Evolutionary conservation across 2,113 vertebrate genomes (phyloP).

Genomic region (Mustela lutreola): DNA sequence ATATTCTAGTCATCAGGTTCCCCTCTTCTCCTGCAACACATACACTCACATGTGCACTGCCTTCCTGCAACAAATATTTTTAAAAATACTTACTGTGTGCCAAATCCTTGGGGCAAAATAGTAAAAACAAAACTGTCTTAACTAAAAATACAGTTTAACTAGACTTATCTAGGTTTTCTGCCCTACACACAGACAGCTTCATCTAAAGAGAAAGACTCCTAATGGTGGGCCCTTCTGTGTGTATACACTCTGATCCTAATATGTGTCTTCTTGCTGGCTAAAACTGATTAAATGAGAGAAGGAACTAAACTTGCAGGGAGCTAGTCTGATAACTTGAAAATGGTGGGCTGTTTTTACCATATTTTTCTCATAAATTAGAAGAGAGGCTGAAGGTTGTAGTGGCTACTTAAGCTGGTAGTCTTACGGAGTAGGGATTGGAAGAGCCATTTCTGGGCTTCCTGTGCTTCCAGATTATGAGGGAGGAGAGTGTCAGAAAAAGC

Average conservation of each 20-base stretch:
- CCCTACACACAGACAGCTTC: neutral
- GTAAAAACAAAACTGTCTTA: neutral
- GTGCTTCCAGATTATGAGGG: neutral
- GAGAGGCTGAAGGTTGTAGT: neutral
- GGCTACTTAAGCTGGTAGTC: neutral
- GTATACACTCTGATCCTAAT: neutral
- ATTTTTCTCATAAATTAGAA: conserved; percentile 20
- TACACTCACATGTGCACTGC: conserved; percentile 69
- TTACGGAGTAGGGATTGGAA: too few species aligned
- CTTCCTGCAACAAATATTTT: conserved; percentile 59
- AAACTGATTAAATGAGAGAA: neutral
- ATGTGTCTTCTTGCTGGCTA: neutral
- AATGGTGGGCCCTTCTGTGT: neutral
- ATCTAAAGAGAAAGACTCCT: neutral
- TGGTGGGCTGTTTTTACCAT: neutral
- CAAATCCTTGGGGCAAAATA: neutral
- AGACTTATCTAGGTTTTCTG: neutral
- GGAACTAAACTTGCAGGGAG: neutral
- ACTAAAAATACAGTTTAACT: neutral
- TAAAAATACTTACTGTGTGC: neutral
- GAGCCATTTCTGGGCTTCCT: neutral
- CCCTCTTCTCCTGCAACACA: conserved; percentile 60
- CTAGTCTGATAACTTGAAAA: neutral
- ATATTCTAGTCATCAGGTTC: conserved; percentile 55
- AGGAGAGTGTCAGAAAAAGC: neutral